Evolutionary conservation across 2,113 vertebrate genomes (phyloP).

Genomic region (Chloropsis cyanopogon): DNA sequence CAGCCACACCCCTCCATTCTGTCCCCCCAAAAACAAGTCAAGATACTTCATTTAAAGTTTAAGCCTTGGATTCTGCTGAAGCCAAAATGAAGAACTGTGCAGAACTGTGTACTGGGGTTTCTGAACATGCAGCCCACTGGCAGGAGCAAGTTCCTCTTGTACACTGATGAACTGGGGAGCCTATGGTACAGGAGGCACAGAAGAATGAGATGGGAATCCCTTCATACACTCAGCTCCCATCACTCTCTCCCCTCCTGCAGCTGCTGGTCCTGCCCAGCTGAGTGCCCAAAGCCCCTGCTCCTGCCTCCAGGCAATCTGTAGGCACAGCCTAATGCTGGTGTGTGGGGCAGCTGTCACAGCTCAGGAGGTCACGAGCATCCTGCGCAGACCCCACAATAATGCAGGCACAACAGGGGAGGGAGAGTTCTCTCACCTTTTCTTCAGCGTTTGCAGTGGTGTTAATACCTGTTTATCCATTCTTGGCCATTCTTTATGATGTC

Average conservation of each 20-base stretch:
- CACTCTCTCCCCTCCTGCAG: neutral
- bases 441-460: neutral
- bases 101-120: neutral
- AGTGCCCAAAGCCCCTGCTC: neutral
- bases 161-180: neutral
- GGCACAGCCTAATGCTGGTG: neutral
- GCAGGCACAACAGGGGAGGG: neutral
- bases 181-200: neutral
- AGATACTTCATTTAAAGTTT: neutral
- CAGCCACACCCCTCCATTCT: neutral
- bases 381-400: neutral
- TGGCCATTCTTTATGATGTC: neutral
- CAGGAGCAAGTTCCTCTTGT: neutral
- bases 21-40: neutral
- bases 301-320: neutral
- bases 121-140: neutral
- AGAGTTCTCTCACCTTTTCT: neutral
- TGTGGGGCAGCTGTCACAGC: neutral
- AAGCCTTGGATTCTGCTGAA: neutral
- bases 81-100: neutral
- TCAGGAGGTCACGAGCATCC: neutral
- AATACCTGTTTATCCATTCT: neutral
- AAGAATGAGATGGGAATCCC: neutral
- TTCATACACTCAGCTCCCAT: neutral
- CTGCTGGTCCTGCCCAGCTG: neutral